phyloP scores from a whole-genome alignment of 2,888 invertebrate genomes.

The Tetrapedia diversipes region DNA sequence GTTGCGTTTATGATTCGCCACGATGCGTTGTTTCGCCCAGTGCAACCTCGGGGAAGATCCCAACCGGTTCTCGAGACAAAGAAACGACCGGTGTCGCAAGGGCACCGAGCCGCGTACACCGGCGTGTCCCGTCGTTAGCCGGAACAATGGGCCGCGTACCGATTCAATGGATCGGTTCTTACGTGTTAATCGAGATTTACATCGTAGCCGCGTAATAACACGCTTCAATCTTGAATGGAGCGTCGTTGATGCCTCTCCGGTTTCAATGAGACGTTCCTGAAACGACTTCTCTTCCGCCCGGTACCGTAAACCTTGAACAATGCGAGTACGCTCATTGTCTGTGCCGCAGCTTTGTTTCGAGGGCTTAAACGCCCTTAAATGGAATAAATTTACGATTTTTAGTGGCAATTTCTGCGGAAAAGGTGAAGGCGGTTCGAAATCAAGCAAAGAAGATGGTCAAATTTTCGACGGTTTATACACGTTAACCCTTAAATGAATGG shows the following conservation, averaged over 20 bases:
- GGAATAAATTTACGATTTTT: background rate
- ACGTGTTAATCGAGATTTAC: constrained; percentile 59
- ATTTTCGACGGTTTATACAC: too few relatives aligned
- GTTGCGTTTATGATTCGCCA: constrained; percentile 42
- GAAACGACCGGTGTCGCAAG: constrained; percentile 40
- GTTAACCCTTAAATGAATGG: too few relatives aligned
- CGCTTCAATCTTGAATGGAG: constrained; percentile 20
- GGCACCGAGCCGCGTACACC: constrained; percentile 8
- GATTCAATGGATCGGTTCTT: constrained; percentile 47
- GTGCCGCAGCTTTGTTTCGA: background rate
- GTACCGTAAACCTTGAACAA: background rate
- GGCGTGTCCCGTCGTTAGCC: constrained; percentile 29
- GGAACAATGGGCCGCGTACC: constrained; percentile 47
- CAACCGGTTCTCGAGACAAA: constrained; percentile 57
- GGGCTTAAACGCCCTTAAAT: background rate
- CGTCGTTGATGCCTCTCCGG: constrained; percentile 19
- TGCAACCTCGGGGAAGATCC: constrained; percentile 5
- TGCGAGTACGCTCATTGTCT: too few relatives aligned
- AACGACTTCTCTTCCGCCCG: background rate
- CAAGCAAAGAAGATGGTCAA: too few relatives aligned
- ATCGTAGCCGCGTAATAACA: constrained; percentile 55
- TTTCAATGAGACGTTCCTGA: constrained; percentile 7
- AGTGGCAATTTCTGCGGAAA: background rate
- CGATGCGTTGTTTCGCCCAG: constrained; percentile 3
- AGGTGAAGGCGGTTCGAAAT: too few relatives aligned